Conservation (phyloP, 2,113 vertebrate species). For the Lota lota region DNA sequence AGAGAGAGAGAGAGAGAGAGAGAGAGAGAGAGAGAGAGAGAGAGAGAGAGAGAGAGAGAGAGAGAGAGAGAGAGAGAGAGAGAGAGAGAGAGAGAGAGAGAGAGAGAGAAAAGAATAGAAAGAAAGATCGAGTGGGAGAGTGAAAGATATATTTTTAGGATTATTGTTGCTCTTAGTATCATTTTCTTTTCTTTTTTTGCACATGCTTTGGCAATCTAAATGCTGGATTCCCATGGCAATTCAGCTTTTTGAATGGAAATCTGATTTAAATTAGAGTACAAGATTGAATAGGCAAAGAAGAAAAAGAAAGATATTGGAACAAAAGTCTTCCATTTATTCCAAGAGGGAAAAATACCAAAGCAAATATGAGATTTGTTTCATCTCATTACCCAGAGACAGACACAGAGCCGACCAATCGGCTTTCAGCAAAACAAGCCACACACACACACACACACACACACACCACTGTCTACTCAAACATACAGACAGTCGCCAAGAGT, state of each 20-base stretch:
- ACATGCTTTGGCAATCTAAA: too few relatives aligned
- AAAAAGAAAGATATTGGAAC: neutral
- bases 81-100: neutral
- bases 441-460: slow-evolving; percentile 3
- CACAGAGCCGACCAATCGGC: neutral
- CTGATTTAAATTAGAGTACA: too few relatives aligned
- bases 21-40: slow-evolving; percentile 8
- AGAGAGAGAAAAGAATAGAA: neutral
- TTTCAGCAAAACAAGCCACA: neutral
- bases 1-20: neutral
- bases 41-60: neutral
- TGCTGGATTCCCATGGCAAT: too few relatives aligned
- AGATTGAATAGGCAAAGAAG: too few relatives aligned
- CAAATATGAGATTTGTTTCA: neutral
- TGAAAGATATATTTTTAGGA: neutral
- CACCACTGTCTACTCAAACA: neutral
- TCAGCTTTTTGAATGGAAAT: too few relatives aligned
- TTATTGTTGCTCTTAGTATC: too few relatives aligned
- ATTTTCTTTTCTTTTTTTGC: too few relatives aligned
- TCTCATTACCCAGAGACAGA: neutral
- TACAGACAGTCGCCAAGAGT: neutral
- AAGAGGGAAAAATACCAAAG: neutral
- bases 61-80: too few relatives aligned
- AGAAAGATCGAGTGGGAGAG: slow-evolving; percentile 2
- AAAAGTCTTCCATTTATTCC: neutral